Evolutionary conservation across 2,113 vertebrate species (phyloP).

Genomic region (Gavia stellata): DNA sequence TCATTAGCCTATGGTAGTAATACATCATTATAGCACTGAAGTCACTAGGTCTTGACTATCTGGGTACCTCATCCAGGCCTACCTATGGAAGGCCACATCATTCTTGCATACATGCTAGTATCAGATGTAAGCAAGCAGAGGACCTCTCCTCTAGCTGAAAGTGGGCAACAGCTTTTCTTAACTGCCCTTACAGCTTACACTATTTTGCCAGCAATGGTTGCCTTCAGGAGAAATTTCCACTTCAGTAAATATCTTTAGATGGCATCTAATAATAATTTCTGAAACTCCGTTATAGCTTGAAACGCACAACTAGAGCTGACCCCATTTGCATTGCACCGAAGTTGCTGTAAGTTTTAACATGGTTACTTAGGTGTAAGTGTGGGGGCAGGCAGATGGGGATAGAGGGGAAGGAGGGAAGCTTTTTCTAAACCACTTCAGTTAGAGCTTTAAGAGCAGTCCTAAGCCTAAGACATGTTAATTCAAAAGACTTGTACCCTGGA

Average conservation of each 20-base stretch:
- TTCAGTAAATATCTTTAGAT: neutral
- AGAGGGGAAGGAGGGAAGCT: neutral
- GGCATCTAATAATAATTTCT: neutral
- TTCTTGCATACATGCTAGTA: no score
- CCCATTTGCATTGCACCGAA: fast-evolving
- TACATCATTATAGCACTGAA: neutral
- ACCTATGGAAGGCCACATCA: neutral
- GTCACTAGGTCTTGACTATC: neutral
- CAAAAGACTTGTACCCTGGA: neutral
- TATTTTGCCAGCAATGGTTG: neutral
- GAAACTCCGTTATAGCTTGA: neutral
- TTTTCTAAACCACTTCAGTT: neutral
- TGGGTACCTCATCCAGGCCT: fast-evolving
- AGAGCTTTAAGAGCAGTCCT: neutral
- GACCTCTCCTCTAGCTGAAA: neutral
- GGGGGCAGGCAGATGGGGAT: neutral
- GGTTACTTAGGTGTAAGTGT: neutral
- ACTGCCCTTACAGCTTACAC: neutral
- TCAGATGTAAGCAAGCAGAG: neutral
- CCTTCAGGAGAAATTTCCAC: neutral
- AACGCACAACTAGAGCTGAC: neutral
- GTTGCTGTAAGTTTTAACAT: neutral
- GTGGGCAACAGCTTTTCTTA: neutral
- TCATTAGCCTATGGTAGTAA: fast-evolving
- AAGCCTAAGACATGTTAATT: neutral